phyloP scores from a whole-genome alignment of 1,140 invertebrate genomes.

The Drosophila eugracilis region DNA sequence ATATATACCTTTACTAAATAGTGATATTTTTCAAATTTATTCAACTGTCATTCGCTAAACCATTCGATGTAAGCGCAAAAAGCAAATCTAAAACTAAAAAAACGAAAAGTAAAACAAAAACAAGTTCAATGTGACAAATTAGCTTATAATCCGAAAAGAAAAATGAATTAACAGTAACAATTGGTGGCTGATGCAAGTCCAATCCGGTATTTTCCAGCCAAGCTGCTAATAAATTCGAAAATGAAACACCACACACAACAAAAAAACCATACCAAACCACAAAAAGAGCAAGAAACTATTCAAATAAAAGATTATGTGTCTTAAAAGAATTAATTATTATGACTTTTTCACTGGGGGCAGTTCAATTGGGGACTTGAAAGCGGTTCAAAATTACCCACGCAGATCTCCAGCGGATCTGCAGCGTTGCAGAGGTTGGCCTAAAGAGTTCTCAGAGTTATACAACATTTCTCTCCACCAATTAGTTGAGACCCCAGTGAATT shows the following conservation, averaged over 20 bases:
- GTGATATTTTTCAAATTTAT: constrained; percentile 67
- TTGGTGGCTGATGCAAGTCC: constrained; percentile 53
- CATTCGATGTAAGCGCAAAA: constrained; percentile 63
- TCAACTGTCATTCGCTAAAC: constrained; percentile 67
- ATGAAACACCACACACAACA: constrained; percentile 30
- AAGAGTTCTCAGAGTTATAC: constrained; percentile 26
- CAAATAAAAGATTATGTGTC: constrained; percentile 83
- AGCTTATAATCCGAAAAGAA: constrained; percentile 63
- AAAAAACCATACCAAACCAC: constrained; percentile 42
- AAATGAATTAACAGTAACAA: constrained; percentile 52
- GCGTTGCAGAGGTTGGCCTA: constrained; percentile 15
- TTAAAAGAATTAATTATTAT: constrained; percentile 71
- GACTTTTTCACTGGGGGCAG: constrained; percentile 59
- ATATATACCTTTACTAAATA: constrained; percentile 60
- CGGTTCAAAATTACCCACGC: constrained; percentile 52
- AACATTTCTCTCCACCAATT: constrained; percentile 1
- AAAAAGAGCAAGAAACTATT: constrained; percentile 70
- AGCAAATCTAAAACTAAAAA: constrained; percentile 38
- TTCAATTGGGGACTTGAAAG: constrained; percentile 40
- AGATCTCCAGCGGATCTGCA: constrained; percentile 9
- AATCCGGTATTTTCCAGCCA: constrained; percentile 59
- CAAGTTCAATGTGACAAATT: constrained; percentile 80
- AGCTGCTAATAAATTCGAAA: constrained; percentile 47
- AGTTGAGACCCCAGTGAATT: constrained; percentile 2
- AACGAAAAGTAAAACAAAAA: constrained; percentile 57